Evolutionary conservation across 1,140 invertebrate species (phyloP).

Genomic region (Diplogasteroides magnus): DNA sequence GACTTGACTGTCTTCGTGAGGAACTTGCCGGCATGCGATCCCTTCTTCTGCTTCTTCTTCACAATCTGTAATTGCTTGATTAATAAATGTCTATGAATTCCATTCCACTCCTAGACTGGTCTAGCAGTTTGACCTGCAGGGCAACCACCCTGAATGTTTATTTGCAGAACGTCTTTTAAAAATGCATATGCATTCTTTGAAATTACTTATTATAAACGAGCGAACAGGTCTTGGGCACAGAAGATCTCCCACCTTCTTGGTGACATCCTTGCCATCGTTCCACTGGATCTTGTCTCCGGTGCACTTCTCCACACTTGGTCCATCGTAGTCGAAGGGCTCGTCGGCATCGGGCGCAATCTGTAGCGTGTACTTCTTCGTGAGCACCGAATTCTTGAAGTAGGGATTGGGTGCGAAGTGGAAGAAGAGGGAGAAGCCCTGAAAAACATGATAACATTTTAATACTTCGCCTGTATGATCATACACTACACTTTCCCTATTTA

Average conservation of each 20-base stretch:
- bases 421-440: slow-evolving; percentile 78
- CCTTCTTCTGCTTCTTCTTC: slow-evolving; percentile 98
- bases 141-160: no score
- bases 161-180: no score
- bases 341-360: slow-evolving; percentile 80
- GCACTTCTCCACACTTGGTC: slow-evolving; percentile 90
- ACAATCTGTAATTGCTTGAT: no score
- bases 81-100: no score
- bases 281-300: slow-evolving; percentile 82
- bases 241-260: slow-evolving; percentile 85
- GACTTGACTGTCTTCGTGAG: slow-evolving; percentile 80
- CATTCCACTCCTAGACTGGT: no score
- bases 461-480: no score
- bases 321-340: slow-evolving; percentile 92
- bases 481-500: no score
- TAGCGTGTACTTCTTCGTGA: slow-evolving; percentile 92
- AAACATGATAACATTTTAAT: no score
- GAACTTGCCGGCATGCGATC: slow-evolving; percentile 81
- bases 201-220: no score
- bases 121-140: no score
- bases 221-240: no score
- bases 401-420: slow-evolving; percentile 93
- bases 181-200: no score
- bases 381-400: slow-evolving; percentile 85
- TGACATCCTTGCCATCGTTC: slow-evolving; percentile 94